Base-by-base conservation (phyloP, 2,888 invertebrate species). In the Thecophora atra region DNA sequence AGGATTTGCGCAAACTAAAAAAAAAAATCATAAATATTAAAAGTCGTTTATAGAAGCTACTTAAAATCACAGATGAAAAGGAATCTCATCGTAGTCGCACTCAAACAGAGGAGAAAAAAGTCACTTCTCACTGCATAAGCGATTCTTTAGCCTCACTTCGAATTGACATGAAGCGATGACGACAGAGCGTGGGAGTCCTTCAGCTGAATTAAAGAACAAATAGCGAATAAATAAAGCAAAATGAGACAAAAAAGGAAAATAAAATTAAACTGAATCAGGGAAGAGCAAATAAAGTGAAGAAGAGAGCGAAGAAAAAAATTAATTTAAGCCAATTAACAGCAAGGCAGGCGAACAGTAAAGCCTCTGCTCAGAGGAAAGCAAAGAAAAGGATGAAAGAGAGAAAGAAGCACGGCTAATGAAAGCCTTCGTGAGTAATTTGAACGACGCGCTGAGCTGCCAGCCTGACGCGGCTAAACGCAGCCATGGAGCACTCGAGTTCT, bases 291-390 rank as follows among this genome's bases (percentile, higher is more conserved):
- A 62, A 62, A 30, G 62, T 30, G n/a, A 28, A 30, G n/a, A 60
- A 26, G 24, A 28, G 17, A 26, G 3, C 8, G 37, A 64, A 19
- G 11, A 47, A n/a, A 47, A 51, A 52, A 24, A 52, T 51, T 5
- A 70, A 70, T 19, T 62, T 70, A 70, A 70, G 70, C 70, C 70
- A 70, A 70, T 70, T 70, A 70, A 63, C 70, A 63, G 51, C 52
- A 62, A 63, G 51, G 51, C 70, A 24, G 62, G 70, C 63, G 63
- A 52, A 70, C 70, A 70, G 37, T 54, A 63, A 70, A 30, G 30
- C 4, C 30, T 30, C 37, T 37, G 6, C 37, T 6, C 37, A 37
- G 11, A 37, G 37, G 11, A 37, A 37, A 3, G 37, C 37, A 37
- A 37, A 37, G 37, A 3, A 37, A 37, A 37, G 11, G 37, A n/a